Base-by-base conservation (phyloP, 2,888 invertebrate species). In the Lacanobia wlatinum region DNA sequence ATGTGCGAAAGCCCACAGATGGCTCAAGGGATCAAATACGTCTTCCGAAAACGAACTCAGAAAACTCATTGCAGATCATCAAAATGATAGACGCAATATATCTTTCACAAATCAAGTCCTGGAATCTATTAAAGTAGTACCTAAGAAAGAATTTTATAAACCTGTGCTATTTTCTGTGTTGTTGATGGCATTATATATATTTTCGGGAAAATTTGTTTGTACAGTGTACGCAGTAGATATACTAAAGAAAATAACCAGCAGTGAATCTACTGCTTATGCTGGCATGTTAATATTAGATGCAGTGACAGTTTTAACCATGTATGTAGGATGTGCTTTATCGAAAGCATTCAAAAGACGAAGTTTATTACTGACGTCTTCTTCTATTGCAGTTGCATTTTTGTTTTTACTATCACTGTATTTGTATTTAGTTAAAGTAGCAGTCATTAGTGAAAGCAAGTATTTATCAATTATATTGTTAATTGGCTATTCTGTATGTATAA, bases 221-320 rank as follows among this genome's bases (percentile, higher is more conserved):
- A 79, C 70, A 34, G 80, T 89, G 0, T 91, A 89, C 34, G 83
- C 88, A 18, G 61, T 91, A 60, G 89, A 89, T 50, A 86, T 91
- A 9, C 80, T 89, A 2, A 87, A 87, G 16, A 87, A 85, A 50
- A 87, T 91, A 4, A 88, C 88, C 0, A 64, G 61, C 1, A 69
- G 43, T 46, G 87, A 90, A 69, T 60, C 73, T 5, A 76, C 86
- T 0, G 89, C 90, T 0, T 91, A 91, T 18, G 78, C 74, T 1
- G 87, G 82, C 0, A 91, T 92, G 91, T 70, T 92, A 6, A 87
- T 91, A 61, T 76, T 91, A 38, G 91, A 92, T 50, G 88, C 85
- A 1, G 78, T 90, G 0, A 90, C 90, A 1, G 86, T 91, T 16
- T 60, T 79, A 1, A 83, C 86, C 23, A 88, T 88, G 87, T 90